Conservation (phyloP, 35 echinoderm and acorn worm species). For the Stichopus chloronotus region DNA sequence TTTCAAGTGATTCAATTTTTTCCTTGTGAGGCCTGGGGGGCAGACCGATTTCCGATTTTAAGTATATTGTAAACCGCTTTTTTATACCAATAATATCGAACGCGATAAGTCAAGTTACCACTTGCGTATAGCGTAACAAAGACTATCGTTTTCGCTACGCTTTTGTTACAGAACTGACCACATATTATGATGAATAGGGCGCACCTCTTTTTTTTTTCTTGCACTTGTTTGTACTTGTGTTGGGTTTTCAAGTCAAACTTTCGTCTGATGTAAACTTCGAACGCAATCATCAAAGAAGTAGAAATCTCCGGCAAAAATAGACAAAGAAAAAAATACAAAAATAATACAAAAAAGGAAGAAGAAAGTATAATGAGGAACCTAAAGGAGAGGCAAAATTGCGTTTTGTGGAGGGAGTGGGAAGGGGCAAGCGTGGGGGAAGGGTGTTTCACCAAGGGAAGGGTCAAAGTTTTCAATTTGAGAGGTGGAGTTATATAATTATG, state of each 20-base stretch:
- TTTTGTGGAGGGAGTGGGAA: too few species aligned
- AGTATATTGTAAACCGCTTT: constrained; percentile 14
- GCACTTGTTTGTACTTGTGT: not conserved
- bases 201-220: too few species aligned
- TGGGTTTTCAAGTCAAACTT: not conserved
- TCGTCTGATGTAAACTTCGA: not conserved
- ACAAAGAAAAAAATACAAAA: too few species aligned
- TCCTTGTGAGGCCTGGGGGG: not conserved
- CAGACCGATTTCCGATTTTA: constrained; percentile 30
- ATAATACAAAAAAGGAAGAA: too few species aligned
- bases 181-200: not conserved
- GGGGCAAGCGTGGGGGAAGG: too few species aligned
- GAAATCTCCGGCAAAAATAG: too few species aligned
- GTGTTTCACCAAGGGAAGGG: too few species aligned
- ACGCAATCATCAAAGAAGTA: not conserved
- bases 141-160: not conserved
- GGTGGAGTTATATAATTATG: too few species aligned
- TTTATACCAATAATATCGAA: not conserved
- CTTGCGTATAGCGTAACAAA: not conserved
- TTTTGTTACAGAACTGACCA: constrained; percentile 1
- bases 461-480: too few species aligned
- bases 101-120: not conserved
- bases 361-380: too few species aligned
- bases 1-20: not conserved
- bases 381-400: too few species aligned